These are phyloP conservation scores for Hetaerina americana DNA, from an alignment of 1,140 invertebrate species.

Conservation along the genomic window DNA sequence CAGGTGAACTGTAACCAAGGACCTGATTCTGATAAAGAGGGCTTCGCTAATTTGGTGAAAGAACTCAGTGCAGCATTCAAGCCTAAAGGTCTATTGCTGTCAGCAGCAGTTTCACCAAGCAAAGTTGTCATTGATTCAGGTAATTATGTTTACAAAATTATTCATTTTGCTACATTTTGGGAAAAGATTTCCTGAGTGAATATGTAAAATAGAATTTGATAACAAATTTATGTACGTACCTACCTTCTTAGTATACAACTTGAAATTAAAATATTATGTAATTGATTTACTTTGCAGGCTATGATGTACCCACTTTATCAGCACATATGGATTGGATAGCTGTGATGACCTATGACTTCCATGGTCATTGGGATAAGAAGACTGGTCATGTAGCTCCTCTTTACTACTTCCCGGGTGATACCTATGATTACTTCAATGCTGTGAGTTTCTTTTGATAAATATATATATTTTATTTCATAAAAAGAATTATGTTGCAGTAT, in stretches of 20 bases:
- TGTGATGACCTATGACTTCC: conserved; percentile 83
- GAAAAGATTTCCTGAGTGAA: no score
- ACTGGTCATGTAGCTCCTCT: conserved; percentile 79
- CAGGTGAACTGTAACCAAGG: conserved; percentile 42
- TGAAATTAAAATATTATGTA: no score
- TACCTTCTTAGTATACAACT: no score
- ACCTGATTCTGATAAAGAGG: conserved; percentile 38
- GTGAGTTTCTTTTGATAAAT: conserved; percentile 31
- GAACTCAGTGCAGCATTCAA: conserved; percentile 41
- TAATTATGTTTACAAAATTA: conserved; percentile 14
- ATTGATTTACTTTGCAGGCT: conserved; percentile 42
- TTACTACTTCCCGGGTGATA: conserved; percentile 56
- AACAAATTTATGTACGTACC: conserved; percentile 2
- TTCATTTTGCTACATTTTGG: conserved; percentile 10
- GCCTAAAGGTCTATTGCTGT: conserved; percentile 34
- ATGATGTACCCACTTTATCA: conserved; percentile 56
- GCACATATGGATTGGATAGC: conserved; percentile 74
- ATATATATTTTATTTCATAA: background rate
- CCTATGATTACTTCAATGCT: conserved; percentile 60
- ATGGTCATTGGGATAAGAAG: conserved; percentile 81
- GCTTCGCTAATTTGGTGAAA: conserved; percentile 35
- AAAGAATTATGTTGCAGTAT: background rate
- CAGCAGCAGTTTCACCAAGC: conserved; percentile 43
- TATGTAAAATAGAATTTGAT: conserved; percentile 6
- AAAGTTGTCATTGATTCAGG: conserved; percentile 33